These are phyloP conservation scores for Bombus superbus DNA, from an alignment of 1,140 invertebrate species.

Conservation along the genomic window DNA sequence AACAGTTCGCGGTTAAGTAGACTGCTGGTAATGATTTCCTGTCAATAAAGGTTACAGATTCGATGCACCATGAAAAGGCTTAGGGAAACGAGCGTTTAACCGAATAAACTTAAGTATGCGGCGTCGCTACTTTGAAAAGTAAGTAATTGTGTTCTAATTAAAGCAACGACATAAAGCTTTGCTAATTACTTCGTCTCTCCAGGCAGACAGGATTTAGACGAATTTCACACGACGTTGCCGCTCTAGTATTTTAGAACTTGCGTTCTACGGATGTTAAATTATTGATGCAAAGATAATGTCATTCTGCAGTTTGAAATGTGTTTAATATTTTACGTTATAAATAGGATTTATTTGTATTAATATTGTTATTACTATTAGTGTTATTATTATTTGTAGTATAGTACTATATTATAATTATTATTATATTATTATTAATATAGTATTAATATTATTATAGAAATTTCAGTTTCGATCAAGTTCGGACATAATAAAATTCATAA, in stretches of 20 bases:
- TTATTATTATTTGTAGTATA: too few relatives aligned
- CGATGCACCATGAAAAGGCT: background rate
- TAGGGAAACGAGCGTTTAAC: background rate
- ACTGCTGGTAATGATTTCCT: conserved; percentile 73
- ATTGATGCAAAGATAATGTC: background rate
- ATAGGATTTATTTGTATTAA: too few relatives aligned
- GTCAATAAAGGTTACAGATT: conserved; percentile 46
- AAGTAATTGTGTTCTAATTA: conserved; percentile 36
- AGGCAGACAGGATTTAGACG: background rate
- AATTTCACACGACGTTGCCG: conserved; percentile 9
- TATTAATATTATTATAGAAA: too few relatives aligned
- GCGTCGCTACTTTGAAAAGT: conserved; percentile 20
- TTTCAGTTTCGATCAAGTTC: too few relatives aligned
- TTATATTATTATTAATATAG: too few relatives aligned
- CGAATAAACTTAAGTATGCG: too few relatives aligned
- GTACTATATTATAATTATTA: too few relatives aligned
- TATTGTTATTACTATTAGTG: too few relatives aligned
- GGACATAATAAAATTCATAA: too few relatives aligned
- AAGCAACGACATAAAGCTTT: background rate
- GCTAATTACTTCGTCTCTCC: conserved; percentile 21
- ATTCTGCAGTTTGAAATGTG: too few relatives aligned
- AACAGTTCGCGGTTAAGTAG: conserved; percentile 19
- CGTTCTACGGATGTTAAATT: background rate
- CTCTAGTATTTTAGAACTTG: background rate
- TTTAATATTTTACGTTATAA: too few relatives aligned